Evolutionary conservation across 2,113 vertebrate genomes (phyloP), one percentile per base, ranked within the genome.

Genomic region (Siniperca knerii): DNA sequence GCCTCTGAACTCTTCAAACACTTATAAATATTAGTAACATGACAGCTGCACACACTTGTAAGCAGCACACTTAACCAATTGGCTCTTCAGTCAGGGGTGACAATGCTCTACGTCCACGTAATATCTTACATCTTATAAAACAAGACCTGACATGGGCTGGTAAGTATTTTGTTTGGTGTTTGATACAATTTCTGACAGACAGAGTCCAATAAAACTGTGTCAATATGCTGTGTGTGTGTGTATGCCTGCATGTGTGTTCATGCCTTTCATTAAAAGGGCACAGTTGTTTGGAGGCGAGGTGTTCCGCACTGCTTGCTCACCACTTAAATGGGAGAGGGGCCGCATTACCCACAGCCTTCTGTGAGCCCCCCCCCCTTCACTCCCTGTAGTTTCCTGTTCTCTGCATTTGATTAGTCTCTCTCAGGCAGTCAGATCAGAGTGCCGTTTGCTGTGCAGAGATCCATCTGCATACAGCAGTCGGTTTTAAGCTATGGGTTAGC

Each of bases 261-360:
- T 67, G 86, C 80, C 82, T 88, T 92, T 93, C 84, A 92, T 94
- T 87, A 87, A 89, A 87, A 90, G 87, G 85, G 57, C 90, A 85
- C 73, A 72, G 83, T 86, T 92, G 87, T 92, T 93, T 91, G 80
- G 76, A 89, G 87, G 90, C 9, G 55, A 90, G 88, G 87, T 86
- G 81, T 88, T 91, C 82, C 35, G 78, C 79, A 44, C 88, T 87
- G 72, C 76, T 90, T 87, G 80, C 83, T 89, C 42, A 37, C 71
- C 83, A 89, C 84, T 90, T 90, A 81, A 93, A 93, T 85, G 77
- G 74, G 79, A 90, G 67, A 90, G 77, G 21, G 44, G 83, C 90
- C 42, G 1, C 73, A 79, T 80, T 90, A 88, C 79, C 61, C 82
- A 18, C 80, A 60, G 75, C 90, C 77, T 79, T 82, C 79, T 65